Base-by-base conservation (phyloP, 2,113 vertebrate genomes). In the Mormyrus iriodes region DNA sequence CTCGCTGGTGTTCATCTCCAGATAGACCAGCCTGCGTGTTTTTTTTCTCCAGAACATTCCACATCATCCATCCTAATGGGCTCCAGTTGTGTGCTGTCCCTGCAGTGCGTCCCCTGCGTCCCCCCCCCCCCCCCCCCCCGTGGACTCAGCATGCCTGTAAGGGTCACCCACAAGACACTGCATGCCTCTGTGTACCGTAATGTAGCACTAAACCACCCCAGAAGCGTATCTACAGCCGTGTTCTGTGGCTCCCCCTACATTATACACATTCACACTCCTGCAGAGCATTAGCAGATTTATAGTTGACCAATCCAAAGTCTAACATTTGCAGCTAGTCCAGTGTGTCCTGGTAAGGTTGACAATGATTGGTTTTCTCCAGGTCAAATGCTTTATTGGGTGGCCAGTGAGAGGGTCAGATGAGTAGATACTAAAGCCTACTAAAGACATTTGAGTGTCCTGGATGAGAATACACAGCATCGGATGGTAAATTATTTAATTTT, bases 181-280 rank as follows among this genome's bases (percentile, higher is more conserved):
- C 86, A 87, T 87, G 53, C 86, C 52, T 85, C 52, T 44, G 49
- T 89, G 52, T 83, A 84, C 82, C 44, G 3, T 84, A 44, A 84
- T 84, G n/a, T 46, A 84, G 44, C 82, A 82, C 42, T 82, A 19
- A 9, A 35, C 21, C 44, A 46, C 15, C 44, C 39, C 82, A 21
- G 82, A 88, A 88, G 8, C 19, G 7, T 88, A 24, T 39, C 73
- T 21, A 8, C 48, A 79, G 69, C 9, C 48, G 9, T 52, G n/a
- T 19, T 52, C 13, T 73, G 48, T 39, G 7, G 3, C 48, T 46
- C 46, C 15, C 65, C 46, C 7, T 79, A 15, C 4, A 1, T 42
- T 42, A 58, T 12, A 52, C 46, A 31, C 61, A 46, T 2, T 48
- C 46, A 21, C 42, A 27, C 58, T 69, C 44, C 13, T 31, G 12